A percentile compares a stretch with the other conserved stretches of the same genome.
phyloP scores from a whole-genome alignment of 1,140 invertebrate species.

The Drosophila lacteicornis region DNA sequence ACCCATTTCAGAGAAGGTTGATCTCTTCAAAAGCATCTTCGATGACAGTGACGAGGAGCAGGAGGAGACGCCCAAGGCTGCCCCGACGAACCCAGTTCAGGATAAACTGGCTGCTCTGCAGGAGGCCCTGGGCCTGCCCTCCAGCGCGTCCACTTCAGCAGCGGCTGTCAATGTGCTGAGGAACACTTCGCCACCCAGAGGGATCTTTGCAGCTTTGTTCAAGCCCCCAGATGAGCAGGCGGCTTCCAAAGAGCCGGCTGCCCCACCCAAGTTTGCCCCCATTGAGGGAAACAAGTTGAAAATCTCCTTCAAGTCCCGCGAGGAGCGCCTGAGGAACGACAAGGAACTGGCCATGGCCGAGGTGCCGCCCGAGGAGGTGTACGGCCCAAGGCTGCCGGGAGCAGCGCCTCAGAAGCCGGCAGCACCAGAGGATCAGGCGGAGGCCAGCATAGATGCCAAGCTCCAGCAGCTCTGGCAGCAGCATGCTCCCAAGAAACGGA shows the following conservation, averaged over 20 bases:
- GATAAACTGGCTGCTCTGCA: slow-evolving; percentile 56
- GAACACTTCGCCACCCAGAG: slow-evolving; percentile 89
- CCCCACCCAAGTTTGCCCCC: slow-evolving; percentile 52
- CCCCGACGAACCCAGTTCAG: slow-evolving; percentile 29
- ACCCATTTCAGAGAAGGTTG: slow-evolving; percentile 86
- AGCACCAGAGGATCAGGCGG: slow-evolving; percentile 1
- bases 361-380: slow-evolving; percentile 47
- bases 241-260: background rate
- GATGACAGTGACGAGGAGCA: slow-evolving; percentile 86
- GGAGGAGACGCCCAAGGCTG: slow-evolving; percentile 49
- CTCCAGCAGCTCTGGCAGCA: slow-evolving; percentile 65
- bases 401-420: slow-evolving; percentile 2
- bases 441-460: slow-evolving; percentile 60
- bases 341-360: slow-evolving; percentile 55
- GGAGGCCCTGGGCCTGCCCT: slow-evolving; percentile 53
- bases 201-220: slow-evolving; percentile 90
- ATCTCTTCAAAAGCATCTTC: slow-evolving; percentile 88
- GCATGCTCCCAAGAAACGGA: slow-evolving; percentile 57
- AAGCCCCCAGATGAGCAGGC: slow-evolving; percentile 33
- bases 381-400: slow-evolving; percentile 57
- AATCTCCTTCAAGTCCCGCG: slow-evolving; percentile 61
- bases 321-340: slow-evolving; percentile 63
- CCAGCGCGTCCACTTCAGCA: slow-evolving; percentile 61
- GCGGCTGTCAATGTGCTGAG: slow-evolving; percentile 86
- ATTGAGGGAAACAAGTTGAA: slow-evolving; percentile 67